phyloP scores from a whole-genome alignment of 2,888 invertebrate species.

The Thyatira batis region DNA sequence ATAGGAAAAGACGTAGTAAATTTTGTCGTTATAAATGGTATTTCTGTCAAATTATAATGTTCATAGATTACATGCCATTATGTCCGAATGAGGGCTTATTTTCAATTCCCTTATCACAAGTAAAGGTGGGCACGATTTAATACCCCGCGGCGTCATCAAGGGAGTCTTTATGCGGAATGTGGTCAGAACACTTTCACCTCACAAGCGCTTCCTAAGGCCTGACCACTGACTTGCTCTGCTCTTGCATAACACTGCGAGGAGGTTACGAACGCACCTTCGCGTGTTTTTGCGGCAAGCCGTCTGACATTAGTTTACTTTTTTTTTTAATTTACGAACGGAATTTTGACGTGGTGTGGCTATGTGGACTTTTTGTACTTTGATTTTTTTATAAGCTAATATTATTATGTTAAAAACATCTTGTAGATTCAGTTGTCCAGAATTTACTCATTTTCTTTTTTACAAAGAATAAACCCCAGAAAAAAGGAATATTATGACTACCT shows the following conservation, averaged over 20 bases:
- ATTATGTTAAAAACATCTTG: too few species aligned
- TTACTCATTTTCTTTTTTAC: too few species aligned
- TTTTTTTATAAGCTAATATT: too few species aligned
- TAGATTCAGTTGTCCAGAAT: too few species aligned
- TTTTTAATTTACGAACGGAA: not conserved
- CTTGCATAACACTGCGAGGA: conserved; percentile 24
- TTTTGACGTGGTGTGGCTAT: not conserved
- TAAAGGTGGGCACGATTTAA: not conserved
- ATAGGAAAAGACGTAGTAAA: too few species aligned
- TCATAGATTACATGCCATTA: too few species aligned
- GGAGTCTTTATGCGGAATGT: conserved; percentile 41
- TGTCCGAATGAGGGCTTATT: too few species aligned
- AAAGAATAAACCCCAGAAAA: too few species aligned
- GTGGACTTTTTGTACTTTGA: not conserved
- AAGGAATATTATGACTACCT: too few species aligned
- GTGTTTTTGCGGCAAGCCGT: conserved; percentile 66
- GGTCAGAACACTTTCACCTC: conserved; percentile 58
- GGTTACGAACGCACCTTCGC: conserved; percentile 28
- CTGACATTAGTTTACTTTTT: conserved; percentile 32
- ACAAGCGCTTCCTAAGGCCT: conserved; percentile 15
- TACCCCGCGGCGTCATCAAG: not conserved
- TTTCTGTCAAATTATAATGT: too few species aligned
- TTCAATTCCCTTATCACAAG: not conserved
- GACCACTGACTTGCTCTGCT: too few species aligned
- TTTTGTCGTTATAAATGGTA: too few species aligned